Percentiles rank a stretch among this genome's conserved stretches.
phyloP scores from a whole-genome alignment of 2,888 invertebrate genomes.

The Agrotis exclamationis region DNA sequence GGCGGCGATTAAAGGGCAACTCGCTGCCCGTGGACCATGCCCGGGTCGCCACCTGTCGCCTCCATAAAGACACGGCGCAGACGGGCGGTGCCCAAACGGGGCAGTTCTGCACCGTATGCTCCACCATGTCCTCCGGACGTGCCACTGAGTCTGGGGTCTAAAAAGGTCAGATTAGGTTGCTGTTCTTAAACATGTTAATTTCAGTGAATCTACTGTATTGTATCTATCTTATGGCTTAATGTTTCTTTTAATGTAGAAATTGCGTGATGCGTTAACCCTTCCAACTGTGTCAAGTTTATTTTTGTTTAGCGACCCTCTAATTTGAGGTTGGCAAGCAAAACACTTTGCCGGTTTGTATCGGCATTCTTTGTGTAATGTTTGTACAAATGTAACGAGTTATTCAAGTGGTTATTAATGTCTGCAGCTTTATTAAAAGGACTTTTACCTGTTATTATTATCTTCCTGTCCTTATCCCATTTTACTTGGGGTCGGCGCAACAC shows the following conservation, averaged over 20 bases:
- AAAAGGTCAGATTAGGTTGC: no score
- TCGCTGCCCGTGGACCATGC: no score
- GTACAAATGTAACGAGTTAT: not conserved
- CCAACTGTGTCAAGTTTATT: conserved; percentile 38
- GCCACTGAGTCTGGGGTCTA: no score
- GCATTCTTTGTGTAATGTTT: not conserved
- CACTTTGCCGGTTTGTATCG: not conserved
- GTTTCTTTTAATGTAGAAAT: conserved; percentile 52
- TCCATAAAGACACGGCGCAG: no score
- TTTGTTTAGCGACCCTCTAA: conserved; percentile 26
- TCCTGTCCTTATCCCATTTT: no score
- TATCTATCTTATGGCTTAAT: not conserved
- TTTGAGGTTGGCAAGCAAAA: conserved; percentile 30
- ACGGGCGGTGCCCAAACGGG: no score
- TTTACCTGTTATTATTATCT: no score
- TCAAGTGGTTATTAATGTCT: not conserved
- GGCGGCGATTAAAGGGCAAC: no score
- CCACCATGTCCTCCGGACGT: no score
- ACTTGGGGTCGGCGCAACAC: no score
- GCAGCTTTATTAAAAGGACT: not conserved
- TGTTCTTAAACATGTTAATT: not conserved
- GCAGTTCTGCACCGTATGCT: no score
- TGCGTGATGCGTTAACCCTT: conserved; percentile 53
- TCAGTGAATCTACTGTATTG: not conserved
- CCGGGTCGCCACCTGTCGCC: no score